Percentiles rank a stretch among this genome's conserved stretches.
phyloP scores from a whole-genome alignment of 2,113 vertebrate genomes.

The Brienomyrus longianalis region DNA sequence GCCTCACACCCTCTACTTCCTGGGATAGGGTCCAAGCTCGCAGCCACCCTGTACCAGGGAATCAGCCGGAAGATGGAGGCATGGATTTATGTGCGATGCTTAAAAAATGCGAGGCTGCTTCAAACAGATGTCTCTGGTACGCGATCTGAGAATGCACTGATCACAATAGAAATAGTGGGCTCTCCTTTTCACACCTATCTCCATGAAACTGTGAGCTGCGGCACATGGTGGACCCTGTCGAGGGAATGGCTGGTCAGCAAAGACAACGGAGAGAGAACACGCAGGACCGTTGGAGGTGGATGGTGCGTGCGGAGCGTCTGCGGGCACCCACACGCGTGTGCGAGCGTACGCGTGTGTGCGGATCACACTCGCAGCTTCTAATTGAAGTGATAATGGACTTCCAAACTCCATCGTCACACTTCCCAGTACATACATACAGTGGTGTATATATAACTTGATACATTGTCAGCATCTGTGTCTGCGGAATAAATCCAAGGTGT shows the following conservation, averaged over 20 bases:
- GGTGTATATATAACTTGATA: slow-evolving; percentile 11
- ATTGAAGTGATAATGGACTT: slow-evolving; percentile 22
- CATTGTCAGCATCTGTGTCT: slow-evolving; percentile 1
- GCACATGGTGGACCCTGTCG: background rate
- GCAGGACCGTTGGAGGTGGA: background rate
- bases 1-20: background rate
- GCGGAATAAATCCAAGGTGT: slow-evolving; percentile 16
- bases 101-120: background rate
- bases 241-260: background rate
- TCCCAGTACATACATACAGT: background rate
- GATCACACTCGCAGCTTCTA: slow-evolving; percentile 14
- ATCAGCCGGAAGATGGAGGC: background rate
- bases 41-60: background rate
- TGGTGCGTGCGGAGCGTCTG: background rate
- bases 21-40: background rate
- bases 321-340: background rate
- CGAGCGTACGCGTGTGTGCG: background rate
- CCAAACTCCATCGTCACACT: slow-evolving; percentile 17
- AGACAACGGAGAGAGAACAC: background rate
- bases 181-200: background rate
- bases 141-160: background rate
- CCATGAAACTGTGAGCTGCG: background rate
- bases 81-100: background rate
- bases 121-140: background rate
- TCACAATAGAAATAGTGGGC: background rate